Evolutionary conservation across 2,797 vertebrate genomes (phyloP).

Genomic region (Sebastes steindachneri): DNA sequence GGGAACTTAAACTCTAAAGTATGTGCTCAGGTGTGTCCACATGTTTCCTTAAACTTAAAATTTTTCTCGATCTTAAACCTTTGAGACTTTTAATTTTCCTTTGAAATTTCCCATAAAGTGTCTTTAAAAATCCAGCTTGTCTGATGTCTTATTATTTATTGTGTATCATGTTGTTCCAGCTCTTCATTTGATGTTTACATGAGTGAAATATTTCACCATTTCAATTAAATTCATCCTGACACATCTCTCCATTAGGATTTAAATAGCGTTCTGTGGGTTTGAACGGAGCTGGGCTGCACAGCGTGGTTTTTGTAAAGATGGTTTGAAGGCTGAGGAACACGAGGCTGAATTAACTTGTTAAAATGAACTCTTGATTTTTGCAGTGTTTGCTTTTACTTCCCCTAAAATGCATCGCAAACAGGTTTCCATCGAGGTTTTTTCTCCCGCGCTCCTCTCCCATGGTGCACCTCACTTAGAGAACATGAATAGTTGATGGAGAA

Average conservation of each 20-base stretch:
- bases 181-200: background rate
- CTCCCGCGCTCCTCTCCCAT: conserved; percentile 55
- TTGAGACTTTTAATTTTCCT: too few species aligned
- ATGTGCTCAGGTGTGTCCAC: too few species aligned
- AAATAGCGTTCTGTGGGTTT: background rate
- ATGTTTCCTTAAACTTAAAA: too few species aligned
- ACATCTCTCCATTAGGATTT: too few species aligned
- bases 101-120: too few species aligned
- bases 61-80: too few species aligned
- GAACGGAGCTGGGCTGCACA: background rate
- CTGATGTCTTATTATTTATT: background rate
- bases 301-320: background rate
- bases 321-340: background rate
- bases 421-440: conserved; percentile 18
- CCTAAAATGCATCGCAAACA: conserved; percentile 50
- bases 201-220: background rate
- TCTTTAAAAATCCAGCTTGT: too few species aligned
- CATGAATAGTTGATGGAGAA: conserved; percentile 83
- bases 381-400: conserved; percentile 27
- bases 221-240: background rate
- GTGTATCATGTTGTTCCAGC: background rate
- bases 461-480: conserved; percentile 71
- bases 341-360: background rate
- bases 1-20: too few species aligned
- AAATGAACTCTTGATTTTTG: conserved; percentile 36